Conservation (phyloP, 2,113 vertebrate species). For the Grammomys surdaster region DNA sequence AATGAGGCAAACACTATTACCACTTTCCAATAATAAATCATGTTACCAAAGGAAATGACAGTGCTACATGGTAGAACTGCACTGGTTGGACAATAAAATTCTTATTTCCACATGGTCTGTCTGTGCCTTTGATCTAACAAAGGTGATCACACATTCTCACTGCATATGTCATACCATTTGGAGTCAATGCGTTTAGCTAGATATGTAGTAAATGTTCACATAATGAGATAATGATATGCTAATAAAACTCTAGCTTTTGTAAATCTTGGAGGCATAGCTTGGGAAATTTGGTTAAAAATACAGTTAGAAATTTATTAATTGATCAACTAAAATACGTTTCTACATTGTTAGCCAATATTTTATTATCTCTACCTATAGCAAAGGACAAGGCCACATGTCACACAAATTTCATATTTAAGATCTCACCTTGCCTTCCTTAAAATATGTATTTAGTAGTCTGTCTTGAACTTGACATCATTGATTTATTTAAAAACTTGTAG, state of each 20-base stretch:
- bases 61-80: background rate
- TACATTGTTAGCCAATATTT: background rate
- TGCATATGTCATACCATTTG: background rate
- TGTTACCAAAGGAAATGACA: background rate
- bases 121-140: background rate
- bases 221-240: background rate
- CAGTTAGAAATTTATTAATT: background rate
- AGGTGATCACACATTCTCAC: background rate
- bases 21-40: background rate
- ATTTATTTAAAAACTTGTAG: background rate
- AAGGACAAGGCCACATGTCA: background rate
- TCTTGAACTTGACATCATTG: background rate
- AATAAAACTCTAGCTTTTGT: background rate
- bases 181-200: background rate
- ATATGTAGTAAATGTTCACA: constrained; percentile 10
- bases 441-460: constrained; percentile 21
- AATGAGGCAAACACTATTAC: background rate
- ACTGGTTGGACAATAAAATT: background rate
- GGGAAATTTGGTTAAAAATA: background rate
- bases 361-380: background rate
- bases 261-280: background rate
- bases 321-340: constrained; percentile 45
- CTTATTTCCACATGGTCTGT: background rate
- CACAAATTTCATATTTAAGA: background rate
- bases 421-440: background rate